phyloP scores from a whole-genome alignment of 2,113 vertebrate genomes.

The Xyrauchen texanus region DNA sequence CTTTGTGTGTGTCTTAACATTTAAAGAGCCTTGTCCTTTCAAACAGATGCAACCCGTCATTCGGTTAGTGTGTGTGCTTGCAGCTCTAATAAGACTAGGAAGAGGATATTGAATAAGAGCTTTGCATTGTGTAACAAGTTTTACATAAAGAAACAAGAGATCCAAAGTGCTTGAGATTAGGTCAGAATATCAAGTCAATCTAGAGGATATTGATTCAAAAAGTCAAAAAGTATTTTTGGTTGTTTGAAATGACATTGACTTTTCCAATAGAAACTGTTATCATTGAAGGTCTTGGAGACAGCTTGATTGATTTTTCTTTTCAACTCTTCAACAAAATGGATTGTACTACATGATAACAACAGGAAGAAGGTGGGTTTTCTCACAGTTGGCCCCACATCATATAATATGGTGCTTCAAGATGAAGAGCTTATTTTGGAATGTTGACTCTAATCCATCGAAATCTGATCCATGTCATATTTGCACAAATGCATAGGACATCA shows the following conservation, averaged over 20 bases:
- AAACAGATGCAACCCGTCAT: not conserved
- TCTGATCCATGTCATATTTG: no score
- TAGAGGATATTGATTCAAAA: not conserved
- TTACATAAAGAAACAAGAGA: not conserved
- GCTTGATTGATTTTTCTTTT: not conserved
- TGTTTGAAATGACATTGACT: not conserved
- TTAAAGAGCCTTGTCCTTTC: slow-evolving; percentile 38
- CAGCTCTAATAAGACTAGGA: not conserved
- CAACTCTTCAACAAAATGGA: not conserved
- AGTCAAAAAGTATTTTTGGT: not conserved
- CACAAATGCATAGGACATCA: not conserved
- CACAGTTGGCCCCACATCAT: not conserved
- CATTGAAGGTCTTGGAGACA: no score
- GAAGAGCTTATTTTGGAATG: not conserved
- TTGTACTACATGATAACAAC: not conserved
- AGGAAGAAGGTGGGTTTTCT: not conserved
- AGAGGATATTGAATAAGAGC: not conserved
- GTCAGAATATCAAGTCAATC: not conserved
- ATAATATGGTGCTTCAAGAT: not conserved
- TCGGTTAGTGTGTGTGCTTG: not conserved
- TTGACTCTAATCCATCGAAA: not conserved
- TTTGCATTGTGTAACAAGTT: not conserved
- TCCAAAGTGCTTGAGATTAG: slow-evolving; percentile 3
- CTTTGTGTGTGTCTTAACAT: slow-evolving; percentile 30
- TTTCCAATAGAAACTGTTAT: not conserved